Evolutionary conservation across 2,888 invertebrate genomes (phyloP).

Genomic region (Chironomus tentans): DNA sequence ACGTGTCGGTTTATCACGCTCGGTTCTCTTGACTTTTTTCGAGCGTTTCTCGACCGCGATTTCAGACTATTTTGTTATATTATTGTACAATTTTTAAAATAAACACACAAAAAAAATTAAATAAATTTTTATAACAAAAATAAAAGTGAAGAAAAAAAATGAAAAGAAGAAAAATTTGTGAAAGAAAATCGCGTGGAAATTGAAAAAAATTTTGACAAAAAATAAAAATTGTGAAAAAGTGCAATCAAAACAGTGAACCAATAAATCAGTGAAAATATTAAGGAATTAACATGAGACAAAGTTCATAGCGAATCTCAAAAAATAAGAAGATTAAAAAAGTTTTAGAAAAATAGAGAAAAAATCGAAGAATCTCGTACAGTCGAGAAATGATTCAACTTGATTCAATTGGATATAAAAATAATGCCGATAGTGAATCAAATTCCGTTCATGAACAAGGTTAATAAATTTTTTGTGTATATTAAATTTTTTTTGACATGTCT

Average conservation of each 20-base stretch:
- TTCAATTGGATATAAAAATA: constrained; percentile 20
- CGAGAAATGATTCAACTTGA: constrained; percentile 27
- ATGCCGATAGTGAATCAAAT: constrained; percentile 26
- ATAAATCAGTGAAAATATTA: too few relatives aligned
- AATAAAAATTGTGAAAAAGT: neutral
- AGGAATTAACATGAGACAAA: too few relatives aligned
- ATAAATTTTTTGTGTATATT: neutral
- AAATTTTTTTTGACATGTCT: neutral
- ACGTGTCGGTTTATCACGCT: constrained; percentile 20
- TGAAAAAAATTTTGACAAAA: neutral
- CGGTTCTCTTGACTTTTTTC: neutral
- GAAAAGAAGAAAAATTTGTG: neutral
- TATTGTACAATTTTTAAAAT: neutral
- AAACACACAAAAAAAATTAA: neutral
- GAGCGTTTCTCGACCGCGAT: neutral
- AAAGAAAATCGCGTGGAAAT: too few relatives aligned
- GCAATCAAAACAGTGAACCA: constrained; percentile 1
- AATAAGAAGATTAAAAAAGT: neutral
- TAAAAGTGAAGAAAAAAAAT: neutral
- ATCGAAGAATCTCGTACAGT: neutral
- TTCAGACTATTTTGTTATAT: neutral
- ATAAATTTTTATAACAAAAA: neutral
- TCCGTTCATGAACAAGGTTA: constrained; percentile 20
- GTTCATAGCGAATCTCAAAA: too few relatives aligned
- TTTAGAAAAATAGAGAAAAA: constrained; percentile 7